Conservation (phyloP, 2,113 vertebrate species). For the Nicator chloris region DNA sequence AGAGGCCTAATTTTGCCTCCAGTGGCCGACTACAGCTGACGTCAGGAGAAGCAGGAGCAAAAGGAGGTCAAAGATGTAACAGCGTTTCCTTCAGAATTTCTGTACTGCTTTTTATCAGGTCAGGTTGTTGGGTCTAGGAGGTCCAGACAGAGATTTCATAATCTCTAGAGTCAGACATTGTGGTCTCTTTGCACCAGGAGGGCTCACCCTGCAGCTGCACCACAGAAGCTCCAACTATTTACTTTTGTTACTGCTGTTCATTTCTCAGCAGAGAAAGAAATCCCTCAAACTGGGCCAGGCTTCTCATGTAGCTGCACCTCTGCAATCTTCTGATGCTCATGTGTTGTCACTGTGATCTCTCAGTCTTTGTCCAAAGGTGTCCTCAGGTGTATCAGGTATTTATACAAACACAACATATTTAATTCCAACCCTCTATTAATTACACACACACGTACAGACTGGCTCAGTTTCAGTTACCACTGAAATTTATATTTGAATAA, state of each 20-base stretch:
- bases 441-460: not conserved
- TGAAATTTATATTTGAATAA: slow-evolving; percentile 39
- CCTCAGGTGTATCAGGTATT: not conserved
- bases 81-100: not conserved
- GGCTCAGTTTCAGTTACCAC: not conserved
- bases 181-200: not conserved
- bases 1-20: slow-evolving; percentile 1
- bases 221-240: not conserved
- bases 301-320: not conserved
- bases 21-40: not conserved
- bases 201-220: not conserved
- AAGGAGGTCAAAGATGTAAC: not conserved
- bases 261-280: not conserved
- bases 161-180: not conserved
- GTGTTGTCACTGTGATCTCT: not conserved
- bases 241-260: not conserved
- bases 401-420: not conserved
- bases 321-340: not conserved
- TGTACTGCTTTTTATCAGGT: not conserved
- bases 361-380: not conserved
- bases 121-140: not conserved
- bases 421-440: not conserved
- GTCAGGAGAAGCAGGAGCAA: not conserved
- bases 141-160: not conserved
- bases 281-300: not conserved